Base-by-base conservation (phyloP, 92 coral and sea anemone genomes). In the Metridium senile region DNA sequence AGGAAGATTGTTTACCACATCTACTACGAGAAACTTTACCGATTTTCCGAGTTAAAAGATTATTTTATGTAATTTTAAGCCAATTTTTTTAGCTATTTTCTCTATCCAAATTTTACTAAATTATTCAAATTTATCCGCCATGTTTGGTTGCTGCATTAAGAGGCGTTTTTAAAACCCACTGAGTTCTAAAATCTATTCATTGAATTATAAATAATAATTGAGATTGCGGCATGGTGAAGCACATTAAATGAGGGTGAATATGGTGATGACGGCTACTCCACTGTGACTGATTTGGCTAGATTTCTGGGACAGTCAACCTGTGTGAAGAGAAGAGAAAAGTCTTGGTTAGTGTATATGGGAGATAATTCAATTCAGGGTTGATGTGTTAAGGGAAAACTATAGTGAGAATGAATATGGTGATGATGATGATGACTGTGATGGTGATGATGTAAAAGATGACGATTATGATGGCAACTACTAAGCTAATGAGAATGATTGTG, bases 251-350 rank as follows among this genome's bases (percentile, higher is more conserved):
- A 39, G 23, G 25, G 61, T 54, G 23, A 54, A 45, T 7, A 45
- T 45, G 51, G 51, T n/a, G n/a, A 16, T 20, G 29, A 74, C 23
- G 75, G 29, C n/a, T 56, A 94, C 66, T 94, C 98, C 82, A 94
- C 98, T 57, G 98, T 94, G 34, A 94, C 98, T 0, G 98, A 94
- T 80, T 94, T 94, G 59, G 98, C 98, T 78, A 94, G 74, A 66
- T 94, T 94, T 79, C 97, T 77, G 51, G 98, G 97, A 66, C 92
- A 94, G 75, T 94, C 98, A 78, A 94, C 98, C 98, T 94, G 53
- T 31, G 76, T 62, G 19, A 70, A 77, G 13, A 62, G 6, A 25
- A 67, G 27, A 68, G 18, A 9, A 0, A 30, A 22, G 31, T 17
- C 2, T 17, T 11, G 59, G 21, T 2, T 8, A 11, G 39, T 11